phyloP scores from a whole-genome alignment of 2,797 vertebrate species.

The Argentina silus region DNA sequence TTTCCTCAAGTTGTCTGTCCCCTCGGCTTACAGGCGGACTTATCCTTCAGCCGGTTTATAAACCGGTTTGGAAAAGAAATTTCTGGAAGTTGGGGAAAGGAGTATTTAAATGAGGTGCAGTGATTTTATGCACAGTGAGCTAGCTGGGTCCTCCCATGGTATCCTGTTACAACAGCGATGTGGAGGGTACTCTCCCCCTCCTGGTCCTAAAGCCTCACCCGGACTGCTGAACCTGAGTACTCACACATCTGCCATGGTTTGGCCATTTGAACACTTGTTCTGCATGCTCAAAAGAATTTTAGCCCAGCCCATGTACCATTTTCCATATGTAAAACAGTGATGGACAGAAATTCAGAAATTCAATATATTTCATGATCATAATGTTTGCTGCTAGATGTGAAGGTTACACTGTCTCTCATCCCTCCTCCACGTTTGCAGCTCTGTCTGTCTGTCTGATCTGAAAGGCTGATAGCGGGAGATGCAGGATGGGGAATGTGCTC shows the following conservation, averaged over 20 bases:
- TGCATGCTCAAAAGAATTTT: neutral
- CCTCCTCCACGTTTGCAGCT: conserved; percentile 26
- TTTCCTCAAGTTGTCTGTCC: conserved; percentile 20
- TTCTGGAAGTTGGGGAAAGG: conserved; percentile 73
- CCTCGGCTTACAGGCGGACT: conserved; percentile 21
- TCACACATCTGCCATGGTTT: neutral
- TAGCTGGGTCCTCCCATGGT: conserved; percentile 64
- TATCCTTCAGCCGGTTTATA: conserved; percentile 41
- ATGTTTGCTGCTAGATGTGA: neutral
- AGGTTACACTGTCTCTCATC: conserved; percentile 1
- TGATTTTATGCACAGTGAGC: conserved; percentile 41
- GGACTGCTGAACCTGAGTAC: neutral
- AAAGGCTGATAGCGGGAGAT: conserved; percentile 5
- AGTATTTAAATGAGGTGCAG: conserved; percentile 53
- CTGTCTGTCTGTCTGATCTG: conserved; percentile 14
- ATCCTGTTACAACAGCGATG: conserved; percentile 48
- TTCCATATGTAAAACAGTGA: neutral
- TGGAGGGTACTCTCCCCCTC: conserved; percentile 53
- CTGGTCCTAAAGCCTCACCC: conserved; percentile 81
- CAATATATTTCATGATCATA: neutral
- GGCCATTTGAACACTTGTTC: neutral
- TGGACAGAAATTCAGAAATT: neutral
- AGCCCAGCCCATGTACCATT: neutral
- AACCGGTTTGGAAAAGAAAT: conserved; percentile 67
- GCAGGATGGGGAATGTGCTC: conserved; percentile 13